Percentiles rank a stretch among this genome's conserved stretches.
Conservation (phyloP, 2,888 invertebrate genomes). For the Coremacera marginata region DNA sequence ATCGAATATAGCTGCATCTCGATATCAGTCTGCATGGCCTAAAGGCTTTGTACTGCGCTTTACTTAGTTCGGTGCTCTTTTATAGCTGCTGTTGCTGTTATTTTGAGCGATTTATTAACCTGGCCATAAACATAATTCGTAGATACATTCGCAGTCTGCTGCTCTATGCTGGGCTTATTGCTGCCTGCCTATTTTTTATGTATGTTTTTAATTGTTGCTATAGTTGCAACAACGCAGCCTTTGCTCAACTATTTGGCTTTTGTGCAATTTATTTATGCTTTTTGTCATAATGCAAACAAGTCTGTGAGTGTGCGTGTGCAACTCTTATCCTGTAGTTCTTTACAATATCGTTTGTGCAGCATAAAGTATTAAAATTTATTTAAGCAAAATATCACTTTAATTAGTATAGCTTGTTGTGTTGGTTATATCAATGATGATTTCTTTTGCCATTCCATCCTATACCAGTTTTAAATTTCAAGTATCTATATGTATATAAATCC, state of each 20-base stretch:
- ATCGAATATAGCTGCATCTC: background rate
- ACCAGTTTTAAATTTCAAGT: no score
- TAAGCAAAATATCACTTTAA: background rate
- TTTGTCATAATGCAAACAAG: background rate
- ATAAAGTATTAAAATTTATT: no score
- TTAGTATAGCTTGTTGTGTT: background rate
- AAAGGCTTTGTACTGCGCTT: background rate
- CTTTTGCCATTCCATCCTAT: no score
- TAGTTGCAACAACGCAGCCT: no score
- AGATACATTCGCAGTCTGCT: background rate
- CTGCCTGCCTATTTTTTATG: background rate
- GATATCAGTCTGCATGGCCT: constrained; percentile 1
- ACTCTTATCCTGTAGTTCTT: background rate
- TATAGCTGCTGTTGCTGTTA: background rate
- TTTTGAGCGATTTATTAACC: constrained; percentile 32
- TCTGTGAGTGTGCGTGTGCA: no score
- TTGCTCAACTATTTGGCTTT: background rate
- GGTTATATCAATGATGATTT: no score
- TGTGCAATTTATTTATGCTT: background rate
- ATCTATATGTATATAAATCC: background rate
- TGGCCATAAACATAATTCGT: constrained; percentile 15
- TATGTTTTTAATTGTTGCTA: constrained; percentile 1
- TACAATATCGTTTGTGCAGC: no score
- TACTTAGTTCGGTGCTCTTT: background rate
- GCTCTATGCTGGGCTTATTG: background rate